phyloP scores from a whole-genome alignment of 2,888 invertebrate species.

The Gari tellinella region DNA sequence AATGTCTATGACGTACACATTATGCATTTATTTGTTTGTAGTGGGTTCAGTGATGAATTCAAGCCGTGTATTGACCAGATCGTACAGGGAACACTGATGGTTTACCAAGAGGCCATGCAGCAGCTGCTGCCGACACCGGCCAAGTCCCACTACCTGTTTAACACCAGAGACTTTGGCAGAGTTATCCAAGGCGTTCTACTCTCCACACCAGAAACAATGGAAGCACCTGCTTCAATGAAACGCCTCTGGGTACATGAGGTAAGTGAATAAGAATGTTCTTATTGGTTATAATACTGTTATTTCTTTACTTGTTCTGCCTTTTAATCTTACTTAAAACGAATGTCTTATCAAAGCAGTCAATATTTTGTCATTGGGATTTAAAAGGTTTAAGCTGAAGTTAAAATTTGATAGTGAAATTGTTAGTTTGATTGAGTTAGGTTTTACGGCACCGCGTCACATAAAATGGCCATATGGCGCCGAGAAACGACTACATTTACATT shows the following conservation, averaged over 20 bases:
- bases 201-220: slow-evolving; percentile 96
- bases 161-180: slow-evolving; percentile 91
- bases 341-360: no score
- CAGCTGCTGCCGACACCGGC: slow-evolving; percentile 84
- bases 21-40: slow-evolving; percentile 80
- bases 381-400: no score
- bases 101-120: slow-evolving; percentile 83
- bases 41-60: slow-evolving; percentile 97
- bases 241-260: slow-evolving; percentile 96
- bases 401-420: no score
- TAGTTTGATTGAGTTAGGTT: no score
- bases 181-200: slow-evolving; percentile 94
- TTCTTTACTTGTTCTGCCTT: no score
- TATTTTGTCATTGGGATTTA: no score
- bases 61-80: slow-evolving; percentile 96
- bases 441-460: no score
- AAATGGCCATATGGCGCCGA: no score
- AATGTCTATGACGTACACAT: no score
- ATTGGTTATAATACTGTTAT: no score
- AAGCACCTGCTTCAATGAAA: slow-evolving; percentile 93
- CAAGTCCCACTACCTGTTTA: slow-evolving; percentile 85
- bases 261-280: slow-evolving; percentile 12
- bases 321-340: no score
- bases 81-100: slow-evolving; percentile 85
- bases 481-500: no score